Percentiles rank a stretch among this genome's conserved stretches.
Evolutionary conservation across 2,113 vertebrate species (phyloP).

Genomic region (Ageneiosus marmoratus): DNA sequence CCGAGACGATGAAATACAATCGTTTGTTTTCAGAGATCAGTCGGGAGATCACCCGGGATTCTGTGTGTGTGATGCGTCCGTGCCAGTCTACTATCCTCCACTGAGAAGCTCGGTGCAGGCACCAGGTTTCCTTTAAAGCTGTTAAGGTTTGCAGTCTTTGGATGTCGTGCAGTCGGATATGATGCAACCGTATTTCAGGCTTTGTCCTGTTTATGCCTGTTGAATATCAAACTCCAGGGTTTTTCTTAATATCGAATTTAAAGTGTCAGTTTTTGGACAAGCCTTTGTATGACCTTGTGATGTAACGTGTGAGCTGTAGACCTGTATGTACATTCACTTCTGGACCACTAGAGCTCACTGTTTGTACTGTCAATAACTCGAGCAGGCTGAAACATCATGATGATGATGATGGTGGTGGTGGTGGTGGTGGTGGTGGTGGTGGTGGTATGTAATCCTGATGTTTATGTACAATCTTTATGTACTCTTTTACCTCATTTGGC

Average conservation of each 20-base stretch:
- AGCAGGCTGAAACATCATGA: neutral
- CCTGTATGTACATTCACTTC: conserved; percentile 14
- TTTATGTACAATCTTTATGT: neutral
- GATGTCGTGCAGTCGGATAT: neutral
- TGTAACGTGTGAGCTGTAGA: neutral
- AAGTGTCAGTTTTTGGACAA: neutral
- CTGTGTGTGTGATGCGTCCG: conserved; percentile 47
- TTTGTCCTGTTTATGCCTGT: neutral
- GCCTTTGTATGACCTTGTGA: neutral
- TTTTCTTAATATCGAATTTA: neutral
- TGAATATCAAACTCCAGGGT: neutral
- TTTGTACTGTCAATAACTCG: neutral
- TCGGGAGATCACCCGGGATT: conserved; percentile 17
- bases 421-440: too few species aligned
- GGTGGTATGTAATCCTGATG: neutral
- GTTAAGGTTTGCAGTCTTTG: neutral
- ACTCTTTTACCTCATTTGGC: neutral
- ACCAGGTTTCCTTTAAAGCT: neutral
- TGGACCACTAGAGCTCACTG: conserved; percentile 51
- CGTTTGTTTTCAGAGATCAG: neutral
- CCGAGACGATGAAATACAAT: conserved; percentile 14
- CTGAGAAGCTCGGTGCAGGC: neutral
- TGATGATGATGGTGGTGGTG: too few species aligned
- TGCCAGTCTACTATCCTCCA: conserved; percentile 57
- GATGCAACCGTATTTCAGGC: neutral